phyloP scores from a whole-genome alignment of 2,113 vertebrate species.

The Ptilorrhoa leucosticta region DNA sequence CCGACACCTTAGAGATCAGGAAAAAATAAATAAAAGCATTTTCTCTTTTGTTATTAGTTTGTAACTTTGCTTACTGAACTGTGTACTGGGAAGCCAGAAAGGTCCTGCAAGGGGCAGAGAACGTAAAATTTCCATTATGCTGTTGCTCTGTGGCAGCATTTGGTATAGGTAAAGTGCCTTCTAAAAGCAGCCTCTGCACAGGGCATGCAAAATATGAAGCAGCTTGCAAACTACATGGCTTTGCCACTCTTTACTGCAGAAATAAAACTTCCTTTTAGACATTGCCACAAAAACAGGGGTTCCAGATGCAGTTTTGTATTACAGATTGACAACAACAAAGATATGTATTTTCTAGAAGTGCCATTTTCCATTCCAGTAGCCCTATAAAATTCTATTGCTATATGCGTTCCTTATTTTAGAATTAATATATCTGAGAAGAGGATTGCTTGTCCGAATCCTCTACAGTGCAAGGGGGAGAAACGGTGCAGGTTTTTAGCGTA shows the following conservation, averaged over 20 bases:
- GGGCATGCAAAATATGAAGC: not conserved
- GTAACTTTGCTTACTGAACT: slow-evolving; percentile 36
- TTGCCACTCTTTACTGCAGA: slow-evolving; percentile 43
- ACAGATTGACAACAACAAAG: slow-evolving; percentile 23
- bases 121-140: slow-evolving; percentile 28
- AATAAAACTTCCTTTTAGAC: slow-evolving; percentile 58
- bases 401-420: not conserved
- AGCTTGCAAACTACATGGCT: slow-evolving; percentile 33
- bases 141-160: slow-evolving; percentile 12
- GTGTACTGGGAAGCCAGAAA: slow-evolving; percentile 11
- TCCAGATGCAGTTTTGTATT: slow-evolving; percentile 39
- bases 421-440: not conserved
- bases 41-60: slow-evolving; percentile 32
- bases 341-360: not conserved
- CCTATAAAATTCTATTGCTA: not conserved
- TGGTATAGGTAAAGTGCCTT: slow-evolving; percentile 46
- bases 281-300: not conserved
- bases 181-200: slow-evolving; percentile 14
- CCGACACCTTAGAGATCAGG: not conserved
- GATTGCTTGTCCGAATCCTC: not conserved
- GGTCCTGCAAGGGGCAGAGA: not conserved
- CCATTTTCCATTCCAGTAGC: slow-evolving; percentile 44
- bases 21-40: slow-evolving; percentile 50
- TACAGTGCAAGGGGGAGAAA: not conserved
- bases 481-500: not conserved